Evolutionary conservation across 2,113 vertebrate species (phyloP).

Genomic region (Piprites chloris): DNA sequence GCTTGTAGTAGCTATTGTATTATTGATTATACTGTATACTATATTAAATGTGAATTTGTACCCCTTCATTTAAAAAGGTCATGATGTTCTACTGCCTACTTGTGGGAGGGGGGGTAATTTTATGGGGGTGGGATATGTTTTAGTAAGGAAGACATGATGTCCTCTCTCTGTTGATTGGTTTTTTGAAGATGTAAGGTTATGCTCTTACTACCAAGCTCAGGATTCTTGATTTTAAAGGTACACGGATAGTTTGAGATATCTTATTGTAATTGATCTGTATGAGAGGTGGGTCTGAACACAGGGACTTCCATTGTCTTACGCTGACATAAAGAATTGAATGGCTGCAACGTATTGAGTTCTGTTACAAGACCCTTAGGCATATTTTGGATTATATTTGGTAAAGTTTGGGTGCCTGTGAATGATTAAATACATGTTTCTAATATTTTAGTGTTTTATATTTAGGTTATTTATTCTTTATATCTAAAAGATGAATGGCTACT

Average conservation of each 20-base stretch:
- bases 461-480: constrained; percentile 91
- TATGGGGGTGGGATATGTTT: constrained; percentile 50
- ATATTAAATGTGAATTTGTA: constrained; percentile 89
- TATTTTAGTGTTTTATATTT: constrained; percentile 89
- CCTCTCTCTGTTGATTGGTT: constrained; percentile 74
- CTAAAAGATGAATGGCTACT: constrained; percentile 82
- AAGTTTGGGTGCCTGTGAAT: constrained; percentile 83
- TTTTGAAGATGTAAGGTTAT: constrained; percentile 82
- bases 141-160: constrained; percentile 72
- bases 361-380: constrained; percentile 76
- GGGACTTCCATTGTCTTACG: constrained; percentile 63
- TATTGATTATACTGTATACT: constrained; percentile 81
- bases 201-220: constrained; percentile 86
- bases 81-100: constrained; percentile 83
- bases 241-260: constrained; percentile 74
- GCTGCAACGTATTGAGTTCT: constrained; percentile 64
- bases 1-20: constrained; percentile 82
- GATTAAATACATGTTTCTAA: constrained; percentile 83
- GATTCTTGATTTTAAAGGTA: constrained; percentile 85
- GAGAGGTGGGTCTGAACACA: constrained; percentile 74
- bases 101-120: constrained; percentile 31
- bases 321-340: constrained; percentile 65
- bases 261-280: constrained; percentile 75
- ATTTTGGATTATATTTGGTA: constrained; percentile 78
- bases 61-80: constrained; percentile 84